Base-by-base conservation (phyloP, 2,888 invertebrate species). In the Dicyrtomina minuta region DNA sequence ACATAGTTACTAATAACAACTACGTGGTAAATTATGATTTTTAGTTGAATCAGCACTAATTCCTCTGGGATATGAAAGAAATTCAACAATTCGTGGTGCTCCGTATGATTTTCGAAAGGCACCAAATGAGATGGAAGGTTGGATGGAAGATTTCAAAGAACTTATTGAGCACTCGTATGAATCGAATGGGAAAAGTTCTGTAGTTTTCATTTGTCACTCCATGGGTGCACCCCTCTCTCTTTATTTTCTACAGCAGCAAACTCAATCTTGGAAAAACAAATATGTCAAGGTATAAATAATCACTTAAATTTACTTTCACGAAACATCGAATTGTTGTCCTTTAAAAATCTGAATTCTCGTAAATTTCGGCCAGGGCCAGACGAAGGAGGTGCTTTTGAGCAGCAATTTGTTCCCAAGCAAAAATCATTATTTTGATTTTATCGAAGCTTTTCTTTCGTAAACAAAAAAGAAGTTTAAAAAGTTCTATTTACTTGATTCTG, bases 61-160 rank as follows among this genome's bases (percentile, higher is more conserved):
- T 0, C 84, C 85, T 66, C 81, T 90, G 76, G 90, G 90, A 51
- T 96, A 96, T 82, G 84, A 84, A 22, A 86, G 96, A 73, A 92
- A 91, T 80, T 82, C 88, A 10, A 90, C 91, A 61, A 84, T 99
- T 13, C 85, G 90, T 72, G 99, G 96, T 67, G 97, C 97, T 27
- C 98, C 98, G 0, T 98, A 93, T 83, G 98, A 99, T 84, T 99
- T 99, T 83, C 87, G 99, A 72, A 93, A 88, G 85, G 95, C 90
- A 70, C 96, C 96, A 77, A 93, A 96, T 95, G 86, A 79, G 61
- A 67, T 78, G 67, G 46, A 67, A 6, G 68, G 70, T 12, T 78
- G 75, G 75, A 53, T 78, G 41, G 62, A 22, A 12, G 74, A 76
- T 59, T 75, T 78, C 22, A 72, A 74, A 43, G 20, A 46, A 0